Evolutionary conservation across 53 echinoderm and acorn worm species (phyloP).

Genomic region (Astropecten irregularis): DNA sequence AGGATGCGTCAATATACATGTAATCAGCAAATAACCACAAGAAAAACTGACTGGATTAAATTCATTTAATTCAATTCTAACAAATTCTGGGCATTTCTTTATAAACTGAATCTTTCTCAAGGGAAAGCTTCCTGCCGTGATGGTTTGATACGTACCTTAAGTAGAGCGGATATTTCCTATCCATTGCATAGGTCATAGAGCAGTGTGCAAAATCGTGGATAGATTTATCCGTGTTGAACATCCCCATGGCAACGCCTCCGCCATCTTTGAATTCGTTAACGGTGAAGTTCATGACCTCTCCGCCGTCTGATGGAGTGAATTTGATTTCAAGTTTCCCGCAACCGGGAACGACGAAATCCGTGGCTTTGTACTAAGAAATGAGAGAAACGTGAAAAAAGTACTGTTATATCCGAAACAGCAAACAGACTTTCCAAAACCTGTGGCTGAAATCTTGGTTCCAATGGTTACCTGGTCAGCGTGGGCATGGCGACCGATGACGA

Average conservation of each 20-base stretch:
- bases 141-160: too few relatives aligned
- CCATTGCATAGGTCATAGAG: constrained; percentile 77
- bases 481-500: constrained; percentile 97
- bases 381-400: neutral
- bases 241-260: constrained; percentile 96
- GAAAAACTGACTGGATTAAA: too few relatives aligned
- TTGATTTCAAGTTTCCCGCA: constrained; percentile 82
- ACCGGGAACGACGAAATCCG: constrained; percentile 92
- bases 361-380: constrained; percentile 81
- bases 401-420: too few relatives aligned
- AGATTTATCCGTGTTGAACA: constrained; percentile 95
- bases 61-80: too few relatives aligned
- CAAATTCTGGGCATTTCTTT: too few relatives aligned
- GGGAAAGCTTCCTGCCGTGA: too few relatives aligned
- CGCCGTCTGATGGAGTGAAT: constrained; percentile 79
- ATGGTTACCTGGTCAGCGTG: constrained; percentile 87
- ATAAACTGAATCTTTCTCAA: too few relatives aligned
- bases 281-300: constrained; percentile 66
- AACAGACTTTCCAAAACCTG: neutral
- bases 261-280: constrained; percentile 84
- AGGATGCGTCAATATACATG: too few relatives aligned
- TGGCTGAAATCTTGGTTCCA: too few relatives aligned
- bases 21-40: too few relatives aligned
- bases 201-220: constrained; percentile 83
- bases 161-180: constrained; percentile 77